Conservation (phyloP, 2,888 invertebrate genomes). For the Synergus umbraculus region DNA sequence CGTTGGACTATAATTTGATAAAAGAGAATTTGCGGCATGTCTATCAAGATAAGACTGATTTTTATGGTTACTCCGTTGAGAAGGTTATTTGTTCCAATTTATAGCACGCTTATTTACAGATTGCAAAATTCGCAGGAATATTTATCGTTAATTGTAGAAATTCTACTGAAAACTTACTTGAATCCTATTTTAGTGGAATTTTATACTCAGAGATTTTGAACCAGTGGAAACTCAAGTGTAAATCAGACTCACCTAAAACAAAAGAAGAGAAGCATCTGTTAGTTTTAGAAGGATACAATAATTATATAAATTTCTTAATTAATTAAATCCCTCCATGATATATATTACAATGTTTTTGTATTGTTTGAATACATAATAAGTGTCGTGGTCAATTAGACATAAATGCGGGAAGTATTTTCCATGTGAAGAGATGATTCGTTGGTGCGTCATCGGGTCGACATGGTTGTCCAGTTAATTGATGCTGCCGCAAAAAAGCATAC, state of each 20-base stretch:
- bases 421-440: neutral
- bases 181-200: neutral
- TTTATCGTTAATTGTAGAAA: neutral
- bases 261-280: neutral
- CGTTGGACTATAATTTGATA: constrained; percentile 4
- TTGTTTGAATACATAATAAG: neutral
- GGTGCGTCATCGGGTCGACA: neutral
- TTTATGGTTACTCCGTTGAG: neutral
- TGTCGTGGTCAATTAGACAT: neutral
- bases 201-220: neutral
- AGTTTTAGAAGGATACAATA: neutral
- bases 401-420: neutral
- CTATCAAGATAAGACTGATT: neutral
- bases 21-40: neutral
- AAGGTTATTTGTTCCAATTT: constrained; percentile 2
- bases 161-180: neutral
- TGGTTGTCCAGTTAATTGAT: neutral
- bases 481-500: neutral
- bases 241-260: neutral
- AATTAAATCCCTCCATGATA: no score
- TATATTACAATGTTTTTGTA: no score
- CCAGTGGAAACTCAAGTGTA: neutral
- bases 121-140: constrained; percentile 4
- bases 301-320: no score
- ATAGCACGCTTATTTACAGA: neutral